Percentiles rank a stretch among this genome's conserved stretches.
These are phyloP conservation scores for Crotalus helleri DNA, from an alignment of 2,113 vertebrate species.

Conservation along the genomic window DNA sequence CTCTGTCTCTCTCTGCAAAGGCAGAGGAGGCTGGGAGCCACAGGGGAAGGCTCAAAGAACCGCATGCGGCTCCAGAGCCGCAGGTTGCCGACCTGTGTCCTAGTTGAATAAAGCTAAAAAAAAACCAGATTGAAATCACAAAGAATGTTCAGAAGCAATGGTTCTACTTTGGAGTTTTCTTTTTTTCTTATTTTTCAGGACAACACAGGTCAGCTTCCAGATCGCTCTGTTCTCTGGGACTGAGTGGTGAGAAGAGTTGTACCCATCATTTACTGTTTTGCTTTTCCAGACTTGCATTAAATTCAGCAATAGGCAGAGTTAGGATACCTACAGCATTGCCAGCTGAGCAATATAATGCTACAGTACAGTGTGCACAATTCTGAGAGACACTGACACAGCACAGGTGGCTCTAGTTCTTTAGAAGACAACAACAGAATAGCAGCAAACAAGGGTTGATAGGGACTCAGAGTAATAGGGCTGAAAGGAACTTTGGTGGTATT, in stretches of 20 bases:
- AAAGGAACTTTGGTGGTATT: no score
- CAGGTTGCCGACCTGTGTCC: no score
- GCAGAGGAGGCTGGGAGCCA: no score
- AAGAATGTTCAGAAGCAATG: background rate
- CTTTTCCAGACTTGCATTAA: background rate
- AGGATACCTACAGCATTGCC: background rate
- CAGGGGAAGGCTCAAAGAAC: no score
- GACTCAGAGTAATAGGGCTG: background rate
- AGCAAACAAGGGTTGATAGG: background rate
- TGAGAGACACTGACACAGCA: background rate
- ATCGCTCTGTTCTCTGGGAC: background rate
- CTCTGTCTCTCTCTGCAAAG: no score
- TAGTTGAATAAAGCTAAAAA: background rate
- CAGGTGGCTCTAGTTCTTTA: background rate
- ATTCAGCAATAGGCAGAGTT: background rate
- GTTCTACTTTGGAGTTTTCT: background rate
- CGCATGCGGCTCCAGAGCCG: no score
- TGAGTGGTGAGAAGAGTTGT: background rate
- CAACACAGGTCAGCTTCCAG: background rate
- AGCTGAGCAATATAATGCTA: background rate
- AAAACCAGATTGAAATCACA: background rate
- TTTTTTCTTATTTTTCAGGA: background rate
- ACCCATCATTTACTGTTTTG: background rate
- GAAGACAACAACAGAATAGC: background rate
- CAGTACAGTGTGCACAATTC: background rate